phyloP scores from a whole-genome alignment of 2,888 invertebrate species.

The Drosophila ustulata region DNA sequence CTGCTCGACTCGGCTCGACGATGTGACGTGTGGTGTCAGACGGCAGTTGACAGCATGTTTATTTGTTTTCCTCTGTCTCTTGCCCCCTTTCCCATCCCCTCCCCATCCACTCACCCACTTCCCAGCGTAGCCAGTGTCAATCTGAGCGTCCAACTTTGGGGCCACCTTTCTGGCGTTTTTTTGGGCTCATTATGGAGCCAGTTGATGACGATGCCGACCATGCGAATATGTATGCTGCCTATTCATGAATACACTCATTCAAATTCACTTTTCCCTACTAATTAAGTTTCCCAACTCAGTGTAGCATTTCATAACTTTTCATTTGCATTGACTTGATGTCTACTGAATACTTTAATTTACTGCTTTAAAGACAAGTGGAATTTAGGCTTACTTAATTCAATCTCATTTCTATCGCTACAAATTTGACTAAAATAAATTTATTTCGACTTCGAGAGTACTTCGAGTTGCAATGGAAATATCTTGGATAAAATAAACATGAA shows the following conservation, averaged over 20 bases:
- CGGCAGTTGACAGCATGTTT: constrained; percentile 81
- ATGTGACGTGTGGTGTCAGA: constrained; percentile 76
- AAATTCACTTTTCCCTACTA: background rate
- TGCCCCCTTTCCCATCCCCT: background rate
- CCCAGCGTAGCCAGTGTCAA: constrained; percentile 51
- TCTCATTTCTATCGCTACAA: too few species aligned
- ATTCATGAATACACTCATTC: constrained; percentile 2
- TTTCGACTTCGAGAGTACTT: too few species aligned
- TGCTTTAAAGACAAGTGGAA: background rate
- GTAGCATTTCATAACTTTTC: background rate
- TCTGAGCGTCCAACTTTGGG: constrained; percentile 39
- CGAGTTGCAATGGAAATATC: too few species aligned
- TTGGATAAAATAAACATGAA: too few species aligned
- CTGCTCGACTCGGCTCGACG: background rate
- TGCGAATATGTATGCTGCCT: constrained; percentile 19
- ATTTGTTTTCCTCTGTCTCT: constrained; percentile 68
- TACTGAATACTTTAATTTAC: background rate
- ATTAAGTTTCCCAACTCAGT: background rate
- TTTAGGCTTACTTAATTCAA: too few species aligned
- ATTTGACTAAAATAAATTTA: too few species aligned
- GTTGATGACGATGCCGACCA: constrained; percentile 23
- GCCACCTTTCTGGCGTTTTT: constrained; percentile 10
- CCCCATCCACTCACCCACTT: background rate
- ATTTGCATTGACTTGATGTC: background rate
- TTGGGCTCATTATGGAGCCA: constrained; percentile 22